Conservation (phyloP, 2,888 invertebrate species). For the Dynastes tityus region DNA sequence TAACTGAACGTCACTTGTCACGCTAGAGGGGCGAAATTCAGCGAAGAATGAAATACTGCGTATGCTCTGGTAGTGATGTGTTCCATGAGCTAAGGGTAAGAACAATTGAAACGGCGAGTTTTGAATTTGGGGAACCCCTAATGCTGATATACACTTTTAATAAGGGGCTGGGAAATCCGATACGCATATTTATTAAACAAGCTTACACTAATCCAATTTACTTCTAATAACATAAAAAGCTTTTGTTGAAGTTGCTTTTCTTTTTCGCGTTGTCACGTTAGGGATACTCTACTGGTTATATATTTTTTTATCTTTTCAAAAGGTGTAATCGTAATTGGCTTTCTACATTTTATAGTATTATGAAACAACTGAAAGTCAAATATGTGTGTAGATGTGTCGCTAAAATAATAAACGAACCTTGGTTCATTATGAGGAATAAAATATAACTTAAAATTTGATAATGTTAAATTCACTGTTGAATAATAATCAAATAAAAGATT, state of each 20-base stretch:
- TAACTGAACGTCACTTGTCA: constrained; percentile 44
- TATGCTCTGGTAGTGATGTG: not conserved
- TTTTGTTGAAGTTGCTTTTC: constrained; percentile 1
- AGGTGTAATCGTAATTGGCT: too few relatives aligned
- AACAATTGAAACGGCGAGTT: constrained; percentile 32
- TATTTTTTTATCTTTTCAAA: too few relatives aligned
- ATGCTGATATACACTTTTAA: constrained; percentile 42
- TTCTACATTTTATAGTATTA: too few relatives aligned
- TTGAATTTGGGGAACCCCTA: constrained; percentile 29
- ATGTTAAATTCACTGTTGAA: too few relatives aligned
- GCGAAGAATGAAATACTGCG: constrained; percentile 2
- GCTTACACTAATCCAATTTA: constrained; percentile 43
- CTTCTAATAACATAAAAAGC: constrained; percentile 36
- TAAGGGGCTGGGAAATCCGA: constrained; percentile 35
- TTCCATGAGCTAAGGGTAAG: constrained; percentile 29
- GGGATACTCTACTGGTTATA: too few relatives aligned
- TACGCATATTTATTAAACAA: constrained; percentile 39
- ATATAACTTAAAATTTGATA: too few relatives aligned
- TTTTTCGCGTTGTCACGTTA: too few relatives aligned
- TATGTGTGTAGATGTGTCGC: too few relatives aligned
- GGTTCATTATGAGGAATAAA: too few relatives aligned
- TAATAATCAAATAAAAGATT: too few relatives aligned
- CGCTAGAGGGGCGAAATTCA: constrained; percentile 35
- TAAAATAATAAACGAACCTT: too few relatives aligned
- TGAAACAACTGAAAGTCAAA: too few relatives aligned